Evolutionary conservation across 2,113 vertebrate genomes (phyloP).

Genomic region (Microcebus ravelobensis): DNA sequence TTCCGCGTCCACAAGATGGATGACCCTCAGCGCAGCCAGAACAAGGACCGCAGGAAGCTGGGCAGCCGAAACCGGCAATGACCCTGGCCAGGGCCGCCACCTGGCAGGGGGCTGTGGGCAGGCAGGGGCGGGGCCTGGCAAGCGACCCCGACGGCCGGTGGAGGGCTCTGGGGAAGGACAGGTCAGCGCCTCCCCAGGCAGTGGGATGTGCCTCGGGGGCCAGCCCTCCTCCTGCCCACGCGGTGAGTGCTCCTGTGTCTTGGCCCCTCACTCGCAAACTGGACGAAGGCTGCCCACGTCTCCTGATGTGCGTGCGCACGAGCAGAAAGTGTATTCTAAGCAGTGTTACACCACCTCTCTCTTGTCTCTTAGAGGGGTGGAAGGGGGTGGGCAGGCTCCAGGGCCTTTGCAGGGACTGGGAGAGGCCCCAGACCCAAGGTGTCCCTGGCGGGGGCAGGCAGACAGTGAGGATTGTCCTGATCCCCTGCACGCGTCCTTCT

Average conservation of each 20-base stretch:
- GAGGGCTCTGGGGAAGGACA: not conserved
- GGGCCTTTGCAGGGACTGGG: not conserved
- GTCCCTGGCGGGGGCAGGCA: not conserved
- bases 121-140: not conserved
- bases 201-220: not conserved
- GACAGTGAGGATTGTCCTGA: not conserved
- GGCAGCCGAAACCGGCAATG: constrained; percentile 89
- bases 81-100: not conserved
- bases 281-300: not conserved
- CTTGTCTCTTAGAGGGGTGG: not conserved
- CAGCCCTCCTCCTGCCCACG: not conserved
- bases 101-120: not conserved
- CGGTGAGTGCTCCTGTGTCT: not conserved
- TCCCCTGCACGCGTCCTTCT: constrained; percentile 48
- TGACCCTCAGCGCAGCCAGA: constrained; percentile 87
- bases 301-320: not conserved
- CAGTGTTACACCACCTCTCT: not conserved
- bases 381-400: not conserved
- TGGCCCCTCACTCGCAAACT: not conserved
- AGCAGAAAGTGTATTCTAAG: not conserved
- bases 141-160: rapidly evolving
- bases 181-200: not conserved
- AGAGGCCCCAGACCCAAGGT: not conserved
- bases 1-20: constrained; percentile 94
- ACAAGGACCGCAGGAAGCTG: constrained; percentile 87